Conservation (phyloP, 2,888 invertebrate genomes). For the Zelleria hepariella region DNA sequence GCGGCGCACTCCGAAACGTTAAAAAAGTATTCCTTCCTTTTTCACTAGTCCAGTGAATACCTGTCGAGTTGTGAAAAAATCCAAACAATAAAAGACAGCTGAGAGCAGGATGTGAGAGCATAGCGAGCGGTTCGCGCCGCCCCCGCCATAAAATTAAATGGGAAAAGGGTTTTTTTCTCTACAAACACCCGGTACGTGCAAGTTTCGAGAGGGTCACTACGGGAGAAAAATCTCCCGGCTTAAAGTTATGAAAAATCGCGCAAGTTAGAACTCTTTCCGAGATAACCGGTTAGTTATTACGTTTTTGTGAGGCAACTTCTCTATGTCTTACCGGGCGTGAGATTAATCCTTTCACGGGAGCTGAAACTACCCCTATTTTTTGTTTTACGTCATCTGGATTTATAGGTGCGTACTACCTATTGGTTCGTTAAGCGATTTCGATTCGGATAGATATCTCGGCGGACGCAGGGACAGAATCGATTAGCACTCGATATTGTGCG, state of each 20-base stretch:
- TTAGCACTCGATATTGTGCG: slow-evolving; percentile 48
- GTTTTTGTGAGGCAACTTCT: slow-evolving; percentile 19
- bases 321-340: neutral
- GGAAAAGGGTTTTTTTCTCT: slow-evolving; percentile 18
- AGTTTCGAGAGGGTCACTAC: slow-evolving; percentile 28
- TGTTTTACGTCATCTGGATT: neutral
- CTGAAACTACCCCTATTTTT: neutral
- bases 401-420: neutral
- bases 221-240: slow-evolving; percentile 15
- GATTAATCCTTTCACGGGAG: neutral
- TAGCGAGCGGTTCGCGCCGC: slow-evolving; percentile 37
- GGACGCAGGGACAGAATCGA: slow-evolving; percentile 31
- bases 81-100: slow-evolving; percentile 50
- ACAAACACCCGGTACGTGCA: slow-evolving; percentile 25
- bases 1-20: slow-evolving; percentile 28
- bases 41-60: slow-evolving; percentile 30
- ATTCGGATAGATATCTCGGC: slow-evolving; percentile 18
- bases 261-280: slow-evolving; percentile 37
- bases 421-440: neutral
- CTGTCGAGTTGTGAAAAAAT: slow-evolving; percentile 42
- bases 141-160: slow-evolving; percentile 56
- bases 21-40: slow-evolving; percentile 40
- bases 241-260: slow-evolving; percentile 48
- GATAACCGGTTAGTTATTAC: slow-evolving; percentile 41
- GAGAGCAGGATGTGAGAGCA: slow-evolving; percentile 24